Evolutionary conservation across 2,113 vertebrate genomes (phyloP).

Genomic region (Dipodomys spectabilis): DNA sequence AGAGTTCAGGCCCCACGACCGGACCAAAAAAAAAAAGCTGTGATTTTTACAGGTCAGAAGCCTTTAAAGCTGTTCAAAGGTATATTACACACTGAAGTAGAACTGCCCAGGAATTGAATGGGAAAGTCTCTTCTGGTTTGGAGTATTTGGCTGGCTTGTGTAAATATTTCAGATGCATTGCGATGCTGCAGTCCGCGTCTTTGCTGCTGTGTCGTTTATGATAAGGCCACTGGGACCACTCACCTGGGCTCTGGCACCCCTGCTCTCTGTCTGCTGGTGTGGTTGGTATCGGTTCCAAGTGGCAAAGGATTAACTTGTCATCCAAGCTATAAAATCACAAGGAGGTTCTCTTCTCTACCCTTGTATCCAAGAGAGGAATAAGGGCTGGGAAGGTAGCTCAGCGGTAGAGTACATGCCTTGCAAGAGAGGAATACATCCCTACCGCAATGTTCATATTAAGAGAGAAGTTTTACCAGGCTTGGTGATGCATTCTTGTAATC

Average conservation of each 20-base stretch:
- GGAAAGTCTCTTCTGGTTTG: neutral
- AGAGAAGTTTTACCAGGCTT: neutral
- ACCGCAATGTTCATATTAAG: fast-evolving
- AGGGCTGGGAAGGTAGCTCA: too few relatives aligned
- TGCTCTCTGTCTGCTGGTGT: neutral
- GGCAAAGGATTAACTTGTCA: constrained; percentile 50
- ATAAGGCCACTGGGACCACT: neutral
- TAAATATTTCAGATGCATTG: neutral
- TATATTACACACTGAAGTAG: neutral
- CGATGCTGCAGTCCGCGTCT: neutral
- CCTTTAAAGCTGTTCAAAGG: constrained; percentile 42
- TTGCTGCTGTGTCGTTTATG: neutral
- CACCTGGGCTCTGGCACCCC: neutral
- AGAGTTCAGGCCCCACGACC: too few relatives aligned
- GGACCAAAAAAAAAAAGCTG: neutral
- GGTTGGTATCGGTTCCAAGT: neutral
- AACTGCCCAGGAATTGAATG: neutral
- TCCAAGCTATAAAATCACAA: constrained; percentile 23
- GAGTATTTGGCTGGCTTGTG: neutral
- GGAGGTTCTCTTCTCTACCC: constrained; percentile 42
- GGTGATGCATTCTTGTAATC: too few relatives aligned
- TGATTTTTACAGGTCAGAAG: neutral
- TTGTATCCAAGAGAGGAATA: constrained; percentile 15
- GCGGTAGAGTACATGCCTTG: too few relatives aligned
- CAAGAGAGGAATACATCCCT: constrained; percentile 31